Evolutionary conservation across 2,888 invertebrate species (phyloP).

Genomic region (Lymantria dispar): DNA sequence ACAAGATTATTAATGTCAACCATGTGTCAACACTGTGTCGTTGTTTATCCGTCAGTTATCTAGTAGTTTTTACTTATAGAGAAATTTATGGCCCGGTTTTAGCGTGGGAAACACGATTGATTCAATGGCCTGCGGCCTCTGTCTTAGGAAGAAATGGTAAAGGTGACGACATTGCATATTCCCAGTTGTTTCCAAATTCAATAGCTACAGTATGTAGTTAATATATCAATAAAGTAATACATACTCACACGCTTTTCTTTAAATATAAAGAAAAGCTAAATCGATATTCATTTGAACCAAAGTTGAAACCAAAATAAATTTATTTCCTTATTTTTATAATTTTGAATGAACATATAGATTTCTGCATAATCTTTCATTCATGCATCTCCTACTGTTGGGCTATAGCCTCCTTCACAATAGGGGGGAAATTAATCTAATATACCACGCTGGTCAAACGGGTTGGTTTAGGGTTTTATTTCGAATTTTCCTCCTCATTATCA

Average conservation of each 20-base stretch:
- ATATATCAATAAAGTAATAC: conserved; percentile 42
- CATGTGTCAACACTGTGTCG: neutral
- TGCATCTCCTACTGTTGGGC: too few species aligned
- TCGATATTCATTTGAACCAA: too few species aligned
- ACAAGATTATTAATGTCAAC: conserved; percentile 2
- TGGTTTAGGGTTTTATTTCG: too few species aligned
- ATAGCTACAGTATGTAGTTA: conserved; percentile 34
- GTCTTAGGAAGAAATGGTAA: conserved; percentile 40
- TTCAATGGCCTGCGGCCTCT: conserved; percentile 27
- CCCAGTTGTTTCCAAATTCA: conserved; percentile 36
- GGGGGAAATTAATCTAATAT: too few species aligned
- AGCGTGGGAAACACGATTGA: conserved; percentile 42
- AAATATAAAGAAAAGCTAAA: too few species aligned
- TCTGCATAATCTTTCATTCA: too few species aligned
- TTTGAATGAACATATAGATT: too few species aligned
- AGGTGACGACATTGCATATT: conserved; percentile 40
- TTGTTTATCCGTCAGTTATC: conserved; percentile 12
- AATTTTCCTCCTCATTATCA: too few species aligned
- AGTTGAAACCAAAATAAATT: too few species aligned
- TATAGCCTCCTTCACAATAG: too few species aligned
- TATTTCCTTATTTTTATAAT: too few species aligned
- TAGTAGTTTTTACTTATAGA: conserved; percentile 14
- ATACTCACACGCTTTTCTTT: conserved; percentile 55
- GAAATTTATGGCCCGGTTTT: conserved; percentile 14
- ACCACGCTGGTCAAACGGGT: too few species aligned